Base-by-base conservation (phyloP, 1,140 invertebrate genomes). In the Trichogramma pretiosum region DNA sequence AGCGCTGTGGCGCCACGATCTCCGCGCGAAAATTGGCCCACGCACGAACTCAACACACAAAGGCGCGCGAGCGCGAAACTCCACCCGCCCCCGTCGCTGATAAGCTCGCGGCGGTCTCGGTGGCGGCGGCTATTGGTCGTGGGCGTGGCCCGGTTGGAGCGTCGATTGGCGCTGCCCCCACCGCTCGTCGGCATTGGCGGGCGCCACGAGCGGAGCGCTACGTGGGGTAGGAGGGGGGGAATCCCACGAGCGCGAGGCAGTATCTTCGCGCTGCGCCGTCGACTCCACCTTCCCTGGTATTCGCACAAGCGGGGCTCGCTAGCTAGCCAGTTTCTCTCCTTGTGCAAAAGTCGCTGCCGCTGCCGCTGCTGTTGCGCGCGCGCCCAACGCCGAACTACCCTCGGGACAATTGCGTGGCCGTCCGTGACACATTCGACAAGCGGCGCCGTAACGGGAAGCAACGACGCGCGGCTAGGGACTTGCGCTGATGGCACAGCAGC, bases 371-470 rank as follows among this genome's bases (percentile, higher is more conserved):
- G n/a, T n/a, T n/a, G n/a, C n/a, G n/a, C n/a, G n/a, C n/a, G n/a
- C n/a, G n/a, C n/a, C n/a, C n/a, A n/a, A n/a, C n/a, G n/a, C n/a
- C n/a, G n/a, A n/a, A n/a, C n/a, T n/a, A n/a, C n/a, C n/a, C n/a
- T n/a, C n/a, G n/a, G n/a, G 58, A 59, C 62, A 63, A 62, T 68
- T 66, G 67, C 67, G 24, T 61, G 57, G 58, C 59, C 58, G 60
- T 57, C 64, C 63, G 64, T 70, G 68, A 70, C 68, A 72, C 69
- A 72, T 70, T 72, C 69, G 67, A 70, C 69, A 70, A 72, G 68
- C 68, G 68, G 65, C 67, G 65, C 64, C 66, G 69, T 70, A 70
- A 70, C 69, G 66, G 65, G 67, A 72, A 70, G 62, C 65, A 70
- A 70, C 65, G 24, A 28, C 50, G 69, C 62, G 69, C 67, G 63